Conservation (phyloP, 2,113 vertebrate genomes). For the Labeo catla region DNA sequence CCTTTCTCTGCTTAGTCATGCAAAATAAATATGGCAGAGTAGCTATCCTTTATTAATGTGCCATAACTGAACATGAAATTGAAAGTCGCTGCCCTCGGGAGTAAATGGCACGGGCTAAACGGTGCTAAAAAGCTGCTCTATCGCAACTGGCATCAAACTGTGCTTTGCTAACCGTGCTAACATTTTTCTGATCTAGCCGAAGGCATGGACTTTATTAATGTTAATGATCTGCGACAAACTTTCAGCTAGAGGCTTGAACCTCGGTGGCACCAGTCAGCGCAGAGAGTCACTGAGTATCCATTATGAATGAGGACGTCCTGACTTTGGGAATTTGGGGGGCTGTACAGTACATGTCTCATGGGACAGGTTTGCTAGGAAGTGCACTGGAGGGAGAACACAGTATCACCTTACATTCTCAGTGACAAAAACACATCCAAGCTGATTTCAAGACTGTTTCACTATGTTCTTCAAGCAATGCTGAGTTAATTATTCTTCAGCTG, state of each 20-base stretch:
- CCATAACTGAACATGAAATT: constrained; percentile 51
- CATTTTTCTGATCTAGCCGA: background rate
- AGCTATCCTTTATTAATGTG: constrained; percentile 39
- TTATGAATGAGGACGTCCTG: constrained; percentile 36
- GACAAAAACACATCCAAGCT: constrained; percentile 44
- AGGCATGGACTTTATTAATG: constrained; percentile 23
- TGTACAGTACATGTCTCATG: constrained; percentile 12
- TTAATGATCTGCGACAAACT: constrained; percentile 39
- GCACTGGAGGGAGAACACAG: background rate
- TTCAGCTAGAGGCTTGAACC: constrained; percentile 34
- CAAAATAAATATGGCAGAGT: constrained; percentile 36
- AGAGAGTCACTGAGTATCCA: constrained; percentile 19
- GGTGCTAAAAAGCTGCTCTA: constrained; percentile 36
- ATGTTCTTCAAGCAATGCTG: background rate
- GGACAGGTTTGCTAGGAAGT: constrained; percentile 23
- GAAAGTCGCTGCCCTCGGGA: constrained; percentile 11
- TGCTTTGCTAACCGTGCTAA: constrained; percentile 8
- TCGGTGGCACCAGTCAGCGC: background rate
- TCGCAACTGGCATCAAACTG: background rate
- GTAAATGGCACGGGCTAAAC: constrained; percentile 44
- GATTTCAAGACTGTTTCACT: background rate
- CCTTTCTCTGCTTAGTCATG: constrained; percentile 28
- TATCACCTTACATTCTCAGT: constrained; percentile 9
- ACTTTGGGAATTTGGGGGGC: constrained; percentile 10
- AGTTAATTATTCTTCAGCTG: background rate